Base-by-base conservation (phyloP, 2,113 vertebrate genomes). In the Muntiacus reevesi region DNA sequence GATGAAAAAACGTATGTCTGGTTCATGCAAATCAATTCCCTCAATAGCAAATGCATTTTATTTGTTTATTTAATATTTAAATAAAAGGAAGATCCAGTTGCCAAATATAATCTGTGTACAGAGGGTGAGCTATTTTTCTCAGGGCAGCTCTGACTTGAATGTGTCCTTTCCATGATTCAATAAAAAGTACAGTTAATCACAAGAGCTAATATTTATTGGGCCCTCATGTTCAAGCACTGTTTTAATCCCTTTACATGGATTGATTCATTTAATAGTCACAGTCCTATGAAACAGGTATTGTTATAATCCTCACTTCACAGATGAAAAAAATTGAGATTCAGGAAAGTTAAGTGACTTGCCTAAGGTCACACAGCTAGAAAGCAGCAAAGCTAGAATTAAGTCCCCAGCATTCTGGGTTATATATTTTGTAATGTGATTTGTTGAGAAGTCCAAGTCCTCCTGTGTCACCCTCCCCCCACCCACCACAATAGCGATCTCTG, bases 401-500 rank as follows among this genome's bases (percentile, higher is more conserved):
- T 71, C 40, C 23, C n/a, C 50, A 87, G 62, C 2, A 84, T 60
- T 13, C 21, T 52, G 45, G 71, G 54, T 52, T 40, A 3, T 40
- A 1, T 57, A 21, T 1, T 2, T 43, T 54, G 25, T 27, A 16
- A 10, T 54, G 16, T 5, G 7, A 5, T 13, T 6, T 33, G 8
- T 33, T 7, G 5, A 52, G 54, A 57, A 84, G 28, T 23, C 28
- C 36, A 62, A n/a, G 64, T 23, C 33, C 12, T 81, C 16, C n/a
- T 89, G 64, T 81, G 76, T 11, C 13, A 8, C 16, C 12, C 25
- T 0, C 8, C 7, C 0, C 14, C 1, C 0, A 2, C 28, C 2
- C 25, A 47, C 16, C 7, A 4, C 4, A 30, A 50, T 94, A 55
- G 28, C 2, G 2, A 5, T 55, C 13, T 10, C 28, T 30, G 71